Percentiles rank a stretch among this genome's conserved stretches.
Conservation (phyloP, 1,140 invertebrate species). For the Cylas formicarius region DNA sequence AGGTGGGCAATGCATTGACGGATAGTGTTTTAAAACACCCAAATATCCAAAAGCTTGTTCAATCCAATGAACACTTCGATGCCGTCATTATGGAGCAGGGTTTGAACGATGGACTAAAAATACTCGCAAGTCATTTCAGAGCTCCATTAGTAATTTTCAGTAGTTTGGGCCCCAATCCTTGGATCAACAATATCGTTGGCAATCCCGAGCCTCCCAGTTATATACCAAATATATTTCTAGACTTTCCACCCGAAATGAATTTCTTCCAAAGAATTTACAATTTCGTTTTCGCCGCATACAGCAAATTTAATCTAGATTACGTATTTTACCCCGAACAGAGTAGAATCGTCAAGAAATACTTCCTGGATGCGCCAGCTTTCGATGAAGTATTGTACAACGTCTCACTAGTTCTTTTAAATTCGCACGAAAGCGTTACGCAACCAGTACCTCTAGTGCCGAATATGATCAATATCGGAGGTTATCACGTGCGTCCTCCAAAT, state of each 20-base stretch:
- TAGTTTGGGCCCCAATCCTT: slow-evolving; percentile 23
- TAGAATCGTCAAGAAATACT: slow-evolving; percentile 38
- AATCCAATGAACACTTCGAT: slow-evolving; percentile 49
- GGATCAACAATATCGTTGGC: slow-evolving; percentile 32
- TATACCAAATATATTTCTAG: slow-evolving; percentile 33
- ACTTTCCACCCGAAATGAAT: slow-evolving; percentile 41
- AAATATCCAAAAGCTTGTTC: slow-evolving; percentile 23
- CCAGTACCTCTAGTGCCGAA: slow-evolving; percentile 49
- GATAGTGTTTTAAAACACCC: no score
- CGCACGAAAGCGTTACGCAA: slow-evolving; percentile 48
- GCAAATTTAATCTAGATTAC: background rate
- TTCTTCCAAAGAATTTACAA: slow-evolving; percentile 43
- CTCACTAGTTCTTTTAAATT: slow-evolving; percentile 50
- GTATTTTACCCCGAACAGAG: slow-evolving; percentile 33
- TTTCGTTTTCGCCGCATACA: slow-evolving; percentile 20
- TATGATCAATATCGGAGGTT: slow-evolving; percentile 47
- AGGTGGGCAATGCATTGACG: no score
- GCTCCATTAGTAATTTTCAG: slow-evolving; percentile 52
- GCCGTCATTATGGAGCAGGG: slow-evolving; percentile 59
- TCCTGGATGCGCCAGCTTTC: slow-evolving; percentile 43
- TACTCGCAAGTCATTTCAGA: slow-evolving; percentile 53
- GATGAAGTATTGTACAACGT: slow-evolving; percentile 45
- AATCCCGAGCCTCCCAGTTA: slow-evolving; percentile 41
- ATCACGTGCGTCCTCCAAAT: slow-evolving; percentile 42
- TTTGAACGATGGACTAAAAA: slow-evolving; percentile 59